Conservation (phyloP, 2,113 vertebrate species). For the Clinocottus analis region DNA sequence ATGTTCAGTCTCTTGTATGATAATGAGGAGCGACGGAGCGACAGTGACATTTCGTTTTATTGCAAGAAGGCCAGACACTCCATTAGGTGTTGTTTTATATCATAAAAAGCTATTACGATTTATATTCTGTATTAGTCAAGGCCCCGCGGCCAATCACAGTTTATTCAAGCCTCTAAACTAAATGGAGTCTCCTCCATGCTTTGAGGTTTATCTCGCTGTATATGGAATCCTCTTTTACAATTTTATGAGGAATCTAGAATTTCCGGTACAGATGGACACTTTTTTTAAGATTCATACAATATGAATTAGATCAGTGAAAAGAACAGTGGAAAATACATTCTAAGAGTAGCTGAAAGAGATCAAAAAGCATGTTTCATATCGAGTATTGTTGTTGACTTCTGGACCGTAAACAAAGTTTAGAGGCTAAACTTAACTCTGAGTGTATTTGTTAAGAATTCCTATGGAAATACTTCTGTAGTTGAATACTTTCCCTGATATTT, state of each 20-base stretch:
- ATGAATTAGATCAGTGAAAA: background rate
- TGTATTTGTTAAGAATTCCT: background rate
- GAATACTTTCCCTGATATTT: background rate
- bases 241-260: constrained; percentile 22
- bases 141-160: constrained; percentile 13
- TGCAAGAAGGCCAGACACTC: constrained; percentile 55
- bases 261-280: background rate
- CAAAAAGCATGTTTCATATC: background rate
- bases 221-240: constrained; percentile 15
- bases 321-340: background rate
- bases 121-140: constrained; percentile 56
- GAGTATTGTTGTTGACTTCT: background rate
- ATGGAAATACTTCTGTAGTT: background rate
- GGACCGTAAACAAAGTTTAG: background rate
- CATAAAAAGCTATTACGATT: constrained; percentile 70
- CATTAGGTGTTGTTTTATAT: constrained; percentile 60
- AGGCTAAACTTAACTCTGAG: background rate
- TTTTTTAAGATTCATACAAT: background rate
- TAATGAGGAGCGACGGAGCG: constrained; percentile 59
- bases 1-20: constrained; percentile 42
- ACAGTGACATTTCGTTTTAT: constrained; percentile 75
- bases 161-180: constrained; percentile 50
- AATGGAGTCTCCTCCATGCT: constrained; percentile 30
- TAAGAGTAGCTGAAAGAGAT: background rate
- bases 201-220: constrained; percentile 18